Evolutionary conservation across 2,113 vertebrate genomes (phyloP), one percentile per base, ranked within the genome.

Genomic region (Hiodon alosoides): DNA sequence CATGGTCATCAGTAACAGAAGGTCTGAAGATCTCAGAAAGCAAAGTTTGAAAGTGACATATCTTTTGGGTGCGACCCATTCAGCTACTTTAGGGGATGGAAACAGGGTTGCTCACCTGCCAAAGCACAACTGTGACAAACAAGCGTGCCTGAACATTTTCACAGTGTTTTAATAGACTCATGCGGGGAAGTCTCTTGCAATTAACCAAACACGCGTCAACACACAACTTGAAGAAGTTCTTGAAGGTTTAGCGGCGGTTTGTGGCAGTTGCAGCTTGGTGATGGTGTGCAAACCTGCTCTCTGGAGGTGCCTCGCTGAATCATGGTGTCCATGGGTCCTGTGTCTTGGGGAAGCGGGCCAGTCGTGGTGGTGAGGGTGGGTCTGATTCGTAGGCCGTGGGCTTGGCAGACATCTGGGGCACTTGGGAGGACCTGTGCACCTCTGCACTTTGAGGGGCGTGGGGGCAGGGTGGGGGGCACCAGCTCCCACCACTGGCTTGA

Each of bases 201-300:
- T 59, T 66, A 16, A 3, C 4, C 3, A 66, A 17, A 16, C n/a
- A 66, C 4, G 17, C 14, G 58, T 9, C 10, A n/a, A 50, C 8
- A 5, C 66, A 52, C 10, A 10, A 50, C 48, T 14, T 69, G 67
- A 6, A 16, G 54, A 9, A 47, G 6, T 67, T 67, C 3, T 7
- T 67, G 66, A 9, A 13, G 59, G 55, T 47, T 59, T 11, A n/a
- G 11, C 14, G 14, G 60, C 62, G 50, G 67, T 59, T 62, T 53
- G 73, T 67, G 73, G 46, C 58, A 53, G 60, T 67, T 73, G 78
- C 74, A 71, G 78, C 61, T 52, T 60, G 46, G 71, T 51, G 57
- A 74, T 68, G 76, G 77, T 67, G 69, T 69, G 77, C 67, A 75
- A 31, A 75, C 75, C 69, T 77, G 16, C 31, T 17, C 2, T 47